phyloP scores from a whole-genome alignment of 2,113 vertebrate genomes.

The Strix uralensis region DNA sequence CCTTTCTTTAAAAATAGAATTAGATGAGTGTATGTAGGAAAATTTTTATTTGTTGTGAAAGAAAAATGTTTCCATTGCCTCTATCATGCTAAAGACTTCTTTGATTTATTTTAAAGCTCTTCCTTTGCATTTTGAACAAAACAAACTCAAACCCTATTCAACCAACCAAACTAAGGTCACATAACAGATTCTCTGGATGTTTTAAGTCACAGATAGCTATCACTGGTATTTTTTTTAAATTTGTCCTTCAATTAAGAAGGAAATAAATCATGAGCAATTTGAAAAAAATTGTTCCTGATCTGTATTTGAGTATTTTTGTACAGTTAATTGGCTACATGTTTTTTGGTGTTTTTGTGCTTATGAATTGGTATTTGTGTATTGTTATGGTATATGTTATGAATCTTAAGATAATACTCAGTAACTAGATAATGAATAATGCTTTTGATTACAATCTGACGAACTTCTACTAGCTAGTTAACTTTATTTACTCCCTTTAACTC shows the following conservation, averaged over 20 bases:
- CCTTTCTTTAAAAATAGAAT: neutral
- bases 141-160: neutral
- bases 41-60: neutral
- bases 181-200: neutral
- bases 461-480: neutral
- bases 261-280: neutral
- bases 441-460: neutral
- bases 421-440: neutral
- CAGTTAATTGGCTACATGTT: rapidly evolving
- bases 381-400: neutral
- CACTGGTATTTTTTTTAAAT: no score
- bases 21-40: neutral
- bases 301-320: neutral
- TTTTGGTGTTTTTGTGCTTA: neutral
- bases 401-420: neutral
- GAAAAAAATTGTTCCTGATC: neutral
- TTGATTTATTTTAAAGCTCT: neutral
- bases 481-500: neutral
- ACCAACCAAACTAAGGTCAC: neutral
- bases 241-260: neutral
- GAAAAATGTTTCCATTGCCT: neutral
- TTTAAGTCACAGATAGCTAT: neutral
- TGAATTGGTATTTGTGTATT: neutral
- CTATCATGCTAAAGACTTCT: rapidly evolving
- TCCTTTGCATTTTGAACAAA: neutral